Base-by-base conservation (phyloP, 2,888 invertebrate species). In the Spilosoma lubricipeda region DNA sequence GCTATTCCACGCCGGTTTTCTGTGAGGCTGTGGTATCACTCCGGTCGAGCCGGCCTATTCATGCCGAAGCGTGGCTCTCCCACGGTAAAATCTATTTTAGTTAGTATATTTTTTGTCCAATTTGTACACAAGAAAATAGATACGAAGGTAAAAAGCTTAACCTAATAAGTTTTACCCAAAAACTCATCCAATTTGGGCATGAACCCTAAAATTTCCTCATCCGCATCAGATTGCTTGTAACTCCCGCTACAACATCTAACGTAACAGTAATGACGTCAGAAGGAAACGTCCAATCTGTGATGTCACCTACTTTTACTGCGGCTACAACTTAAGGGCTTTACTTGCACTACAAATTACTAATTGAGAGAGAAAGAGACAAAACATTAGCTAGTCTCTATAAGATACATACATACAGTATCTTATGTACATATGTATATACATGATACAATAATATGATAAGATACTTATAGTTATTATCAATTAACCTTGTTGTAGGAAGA, bases 241-340 rank as follows among this genome's bases (percentile, higher is more conserved):
- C 84, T 76, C 68, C 71, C 70, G 80, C 79, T 79, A 82, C 84
- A 81, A 80, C 82, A 77, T 83, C 81, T 79, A 82, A 84, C 81
- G 82, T 83, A 79, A 84, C 82, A 72, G 84, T 83, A 84, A 84
- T 84, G 84, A 82, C 84, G 82, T 84, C 84, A 82, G 81, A 81
- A 81, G 83, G 79, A 78, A 79, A 81, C 83, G 81, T 79, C 78
- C 84, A 84, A 84, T 84, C 81, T 81, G 80, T 81, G 80, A 82
- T 67, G 66, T 76, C 80, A 74, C 75, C 72, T 80, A 70, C 48
- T 74, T 84, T 84, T 80, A 83, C 72, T 70, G 77, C 73, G 75
- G 71, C 72, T 72, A 77, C 78, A 81, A 77, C 69, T 76, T 84
- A 74, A 69, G 73, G 33, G 71, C 76, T 82, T 83, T 82, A 78